Conservation (phyloP, 2,113 vertebrate genomes). For the cat (Felis catus) region F.catus_Fca126_mat1.0 CM031413.1:83719001-83719500, state of each 20-base stretch:
- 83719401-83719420: background rate
- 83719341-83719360: background rate
- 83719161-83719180: constrained; percentile 5
- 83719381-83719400: background rate
- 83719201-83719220: background rate
- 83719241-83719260: background rate
- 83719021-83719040: background rate
- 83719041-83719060: background rate
- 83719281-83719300: background rate
- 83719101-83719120: constrained; percentile 42
- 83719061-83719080: background rate
- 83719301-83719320: background rate
- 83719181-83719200: background rate
- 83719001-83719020: background rate
- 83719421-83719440: no score
- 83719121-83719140: constrained; percentile 46
- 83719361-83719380: background rate
- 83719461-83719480: no score
- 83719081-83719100: background rate
- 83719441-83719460: no score
- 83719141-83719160: background rate
- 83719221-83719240: background rate
- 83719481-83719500: no score
- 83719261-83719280: background rate
- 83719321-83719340: background rate